These are phyloP conservation scores for Planiliza haematocheilus DNA, from an alignment of 2,113 vertebrate genomes.

Conservation along the genomic window DNA sequence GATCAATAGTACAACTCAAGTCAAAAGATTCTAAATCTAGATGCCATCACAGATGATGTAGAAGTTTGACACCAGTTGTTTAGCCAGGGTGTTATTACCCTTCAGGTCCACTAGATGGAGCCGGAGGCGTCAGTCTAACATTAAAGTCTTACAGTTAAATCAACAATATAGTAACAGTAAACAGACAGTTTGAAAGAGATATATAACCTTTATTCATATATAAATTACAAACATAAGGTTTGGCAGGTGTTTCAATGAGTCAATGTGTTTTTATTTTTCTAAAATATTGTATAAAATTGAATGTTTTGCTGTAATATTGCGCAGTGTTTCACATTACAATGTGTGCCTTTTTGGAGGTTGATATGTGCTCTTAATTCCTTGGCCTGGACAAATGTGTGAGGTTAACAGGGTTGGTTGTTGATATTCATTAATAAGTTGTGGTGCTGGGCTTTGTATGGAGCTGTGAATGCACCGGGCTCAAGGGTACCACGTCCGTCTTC, in stretches of 20 bases:
- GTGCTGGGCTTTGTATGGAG: conserved; percentile 84
- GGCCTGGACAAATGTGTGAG: background rate
- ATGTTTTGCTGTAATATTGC: conserved; percentile 27
- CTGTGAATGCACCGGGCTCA: conserved; percentile 85
- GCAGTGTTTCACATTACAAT: conserved; percentile 47
- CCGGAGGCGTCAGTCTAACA: background rate
- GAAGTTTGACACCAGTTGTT: too few relatives aligned
- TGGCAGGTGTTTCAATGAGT: conserved; percentile 48
- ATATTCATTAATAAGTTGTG: conserved; percentile 86
- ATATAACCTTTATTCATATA: conserved; percentile 82
- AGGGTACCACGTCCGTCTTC: conserved; percentile 81
- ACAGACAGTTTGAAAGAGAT: conserved; percentile 40
- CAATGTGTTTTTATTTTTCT: conserved; percentile 44
- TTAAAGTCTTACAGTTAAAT: background rate
- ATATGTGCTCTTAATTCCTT: conserved; percentile 5
- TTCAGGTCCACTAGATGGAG: conserved; percentile 56
- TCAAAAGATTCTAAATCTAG: too few relatives aligned
- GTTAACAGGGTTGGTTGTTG: conserved; percentile 83
- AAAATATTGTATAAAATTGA: conserved; percentile 37
- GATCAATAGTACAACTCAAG: too few relatives aligned
- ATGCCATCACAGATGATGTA: background rate
- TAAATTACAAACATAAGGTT: conserved; percentile 81
- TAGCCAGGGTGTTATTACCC: background rate
- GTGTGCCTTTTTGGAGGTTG: conserved; percentile 29
- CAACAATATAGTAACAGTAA: background rate